Percentiles rank a stretch among this genome's conserved stretches.
Evolutionary conservation across 2,888 invertebrate species (phyloP).

Genomic region (Acanthosepion esculentum): DNA sequence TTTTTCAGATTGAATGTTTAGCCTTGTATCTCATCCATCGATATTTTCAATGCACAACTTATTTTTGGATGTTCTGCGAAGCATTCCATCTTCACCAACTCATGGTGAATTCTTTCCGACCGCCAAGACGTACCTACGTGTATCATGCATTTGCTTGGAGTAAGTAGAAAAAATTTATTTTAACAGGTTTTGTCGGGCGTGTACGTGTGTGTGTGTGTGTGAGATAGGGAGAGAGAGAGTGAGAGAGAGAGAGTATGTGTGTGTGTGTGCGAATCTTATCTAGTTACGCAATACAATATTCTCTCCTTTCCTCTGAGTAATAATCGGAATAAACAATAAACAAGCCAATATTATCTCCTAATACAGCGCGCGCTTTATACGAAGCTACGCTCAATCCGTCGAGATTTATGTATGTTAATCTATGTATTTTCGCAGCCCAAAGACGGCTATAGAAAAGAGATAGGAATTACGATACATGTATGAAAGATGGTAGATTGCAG

Average conservation of each 20-base stretch:
- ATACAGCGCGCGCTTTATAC: not conserved
- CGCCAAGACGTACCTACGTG: slow-evolving; percentile 1
- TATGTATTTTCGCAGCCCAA: no score
- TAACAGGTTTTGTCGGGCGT: no score
- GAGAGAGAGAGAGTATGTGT: not conserved
- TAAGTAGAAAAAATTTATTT: not conserved
- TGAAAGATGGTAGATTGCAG: no score
- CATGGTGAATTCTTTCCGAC: not conserved
- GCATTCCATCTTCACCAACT: not conserved
- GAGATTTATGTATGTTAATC: no score
- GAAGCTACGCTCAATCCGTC: not conserved
- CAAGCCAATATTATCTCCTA: no score
- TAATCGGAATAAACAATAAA: not conserved
- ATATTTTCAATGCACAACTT: slow-evolving; percentile 23
- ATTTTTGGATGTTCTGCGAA: slow-evolving; percentile 44
- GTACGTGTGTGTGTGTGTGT: no score
- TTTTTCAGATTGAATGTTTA: not conserved
- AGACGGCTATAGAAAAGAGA: no score
- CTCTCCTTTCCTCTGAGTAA: no score
- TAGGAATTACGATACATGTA: no score
- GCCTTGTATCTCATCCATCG: slow-evolving; percentile 24
- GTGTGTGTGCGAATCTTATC: not conserved
- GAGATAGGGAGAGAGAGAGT: no score
- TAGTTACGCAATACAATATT: no score
- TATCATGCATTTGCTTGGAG: slow-evolving; percentile 40